Percentiles rank a stretch among this genome's conserved stretches.
Evolutionary conservation across 1,140 invertebrate species (phyloP).

Genomic region (Adoxophyes honmai): DNA sequence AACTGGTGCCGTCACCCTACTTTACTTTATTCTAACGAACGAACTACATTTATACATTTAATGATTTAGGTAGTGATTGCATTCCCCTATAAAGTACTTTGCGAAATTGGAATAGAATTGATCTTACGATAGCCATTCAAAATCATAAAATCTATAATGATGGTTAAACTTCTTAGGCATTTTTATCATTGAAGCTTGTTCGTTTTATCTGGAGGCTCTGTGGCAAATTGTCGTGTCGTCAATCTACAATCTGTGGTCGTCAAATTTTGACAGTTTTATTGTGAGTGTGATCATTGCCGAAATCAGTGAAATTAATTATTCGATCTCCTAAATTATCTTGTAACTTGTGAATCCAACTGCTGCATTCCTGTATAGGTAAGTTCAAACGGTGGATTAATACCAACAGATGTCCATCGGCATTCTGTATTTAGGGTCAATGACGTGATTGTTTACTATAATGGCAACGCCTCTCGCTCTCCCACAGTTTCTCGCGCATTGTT

Average conservation of each 20-base stretch:
- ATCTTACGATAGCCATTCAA: too few relatives aligned
- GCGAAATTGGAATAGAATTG: too few relatives aligned
- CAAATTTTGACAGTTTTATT: slow-evolving; percentile 19
- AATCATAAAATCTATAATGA: too few relatives aligned
- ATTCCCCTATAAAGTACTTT: too few relatives aligned
- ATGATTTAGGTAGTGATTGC: too few relatives aligned
- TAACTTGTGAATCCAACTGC: slow-evolving; percentile 25
- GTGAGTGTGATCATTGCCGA: slow-evolving; percentile 32
- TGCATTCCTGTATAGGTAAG: slow-evolving; percentile 42
- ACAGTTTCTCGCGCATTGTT: slow-evolving; percentile 71
- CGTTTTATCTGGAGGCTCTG: not conserved
- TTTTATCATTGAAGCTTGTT: too few relatives aligned
- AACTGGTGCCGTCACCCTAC: too few relatives aligned
- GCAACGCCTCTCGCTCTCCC: slow-evolving; percentile 74
- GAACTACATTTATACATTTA: too few relatives aligned
- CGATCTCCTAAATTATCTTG: slow-evolving; percentile 25
- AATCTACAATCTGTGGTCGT: not conserved
- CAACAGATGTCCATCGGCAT: slow-evolving; percentile 28
- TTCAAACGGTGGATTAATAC: slow-evolving; percentile 23
- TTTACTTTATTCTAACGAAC: too few relatives aligned
- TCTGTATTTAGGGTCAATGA: slow-evolving; percentile 61
- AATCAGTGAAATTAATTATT: slow-evolving; percentile 45
- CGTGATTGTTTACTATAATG: slow-evolving; percentile 76
- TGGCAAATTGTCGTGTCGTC: not conserved
- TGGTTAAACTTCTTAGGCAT: too few relatives aligned